These are phyloP conservation scores for Diachrysia chrysitis DNA, from an alignment of 2,888 invertebrate genomes.

Conservation along the genomic window DNA sequence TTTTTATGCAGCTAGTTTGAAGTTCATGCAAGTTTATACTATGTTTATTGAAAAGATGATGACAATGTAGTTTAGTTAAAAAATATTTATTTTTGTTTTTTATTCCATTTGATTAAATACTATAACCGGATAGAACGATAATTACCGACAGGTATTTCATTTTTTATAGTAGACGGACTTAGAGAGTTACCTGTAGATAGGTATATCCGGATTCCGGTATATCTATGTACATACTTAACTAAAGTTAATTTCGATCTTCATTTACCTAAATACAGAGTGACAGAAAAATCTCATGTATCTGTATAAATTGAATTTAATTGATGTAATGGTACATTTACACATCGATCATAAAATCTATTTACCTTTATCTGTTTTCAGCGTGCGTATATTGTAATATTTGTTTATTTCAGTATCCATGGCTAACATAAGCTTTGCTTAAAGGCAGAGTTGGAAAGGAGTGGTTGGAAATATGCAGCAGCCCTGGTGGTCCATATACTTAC, in stretches of 20 bases:
- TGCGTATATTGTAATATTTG: slow-evolving; percentile 8
- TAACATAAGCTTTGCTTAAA: slow-evolving; percentile 44
- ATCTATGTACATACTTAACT: too few species aligned
- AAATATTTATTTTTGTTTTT: neutral
- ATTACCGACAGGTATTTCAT: too few species aligned
- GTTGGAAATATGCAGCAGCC: slow-evolving; percentile 81
- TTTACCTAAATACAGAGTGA: neutral
- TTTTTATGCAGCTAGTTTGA: slow-evolving; percentile 1
- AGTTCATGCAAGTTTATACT: neutral
- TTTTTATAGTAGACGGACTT: too few species aligned
- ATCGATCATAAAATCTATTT: too few species aligned
- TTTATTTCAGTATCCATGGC: slow-evolving; percentile 72
- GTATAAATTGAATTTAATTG: too few species aligned
- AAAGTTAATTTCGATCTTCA: too few species aligned
- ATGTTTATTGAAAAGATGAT: neutral
- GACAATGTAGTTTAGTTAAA: neutral
- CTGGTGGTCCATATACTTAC: slow-evolving; percentile 78
- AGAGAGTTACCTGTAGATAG: too few species aligned
- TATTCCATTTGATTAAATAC: too few species aligned
- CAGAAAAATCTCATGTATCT: too few species aligned
- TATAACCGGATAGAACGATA: too few species aligned
- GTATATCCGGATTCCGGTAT: too few species aligned
- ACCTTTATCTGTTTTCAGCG: neutral
- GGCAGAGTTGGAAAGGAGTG: slow-evolving; percentile 45
- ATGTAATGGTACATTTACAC: too few species aligned